Conservation (phyloP, 64 coral and sea anemone genomes). For the Pocillopora verrucosa region DNA sequence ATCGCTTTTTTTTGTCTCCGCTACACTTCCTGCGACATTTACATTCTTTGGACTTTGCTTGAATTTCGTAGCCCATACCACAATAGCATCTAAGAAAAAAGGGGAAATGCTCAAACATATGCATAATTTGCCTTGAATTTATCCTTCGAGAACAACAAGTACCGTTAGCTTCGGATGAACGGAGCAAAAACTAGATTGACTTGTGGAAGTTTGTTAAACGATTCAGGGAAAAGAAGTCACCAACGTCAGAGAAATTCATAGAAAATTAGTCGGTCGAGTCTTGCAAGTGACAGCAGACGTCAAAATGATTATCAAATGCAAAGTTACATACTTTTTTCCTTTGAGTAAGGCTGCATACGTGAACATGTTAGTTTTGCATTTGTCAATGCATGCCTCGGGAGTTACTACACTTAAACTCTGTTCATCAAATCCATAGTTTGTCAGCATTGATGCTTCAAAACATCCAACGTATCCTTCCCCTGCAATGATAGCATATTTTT, state of each 20-base stretch:
- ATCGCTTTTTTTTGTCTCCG: conserved; percentile 19
- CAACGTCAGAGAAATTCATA: too few species aligned
- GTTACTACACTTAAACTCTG: neutral
- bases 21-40: conserved; percentile 43
- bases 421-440: neutral
- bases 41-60: conserved; percentile 18
- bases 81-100: conserved; percentile 57
- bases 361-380: conserved; percentile 23
- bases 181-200: too few species aligned
- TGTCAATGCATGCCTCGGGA: conserved; percentile 14
- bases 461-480: conserved; percentile 32
- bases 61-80: conserved; percentile 4
- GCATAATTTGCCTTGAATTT: neutral
- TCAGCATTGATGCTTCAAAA: neutral
- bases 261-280: too few species aligned
- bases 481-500: neutral
- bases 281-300: too few species aligned
- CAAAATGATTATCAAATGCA: too few species aligned
- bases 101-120: neutral
- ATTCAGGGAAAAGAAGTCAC: too few species aligned
- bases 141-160: too few species aligned
- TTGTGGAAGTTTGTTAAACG: too few species aligned
- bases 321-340: conserved; percentile 18
- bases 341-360: conserved; percentile 45
- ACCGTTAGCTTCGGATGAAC: too few species aligned